Evolutionary conservation across 1,140 invertebrate genomes (phyloP), one percentile per base, ranked within the genome.

Genomic region (Meloidogyne exigua): DNA sequence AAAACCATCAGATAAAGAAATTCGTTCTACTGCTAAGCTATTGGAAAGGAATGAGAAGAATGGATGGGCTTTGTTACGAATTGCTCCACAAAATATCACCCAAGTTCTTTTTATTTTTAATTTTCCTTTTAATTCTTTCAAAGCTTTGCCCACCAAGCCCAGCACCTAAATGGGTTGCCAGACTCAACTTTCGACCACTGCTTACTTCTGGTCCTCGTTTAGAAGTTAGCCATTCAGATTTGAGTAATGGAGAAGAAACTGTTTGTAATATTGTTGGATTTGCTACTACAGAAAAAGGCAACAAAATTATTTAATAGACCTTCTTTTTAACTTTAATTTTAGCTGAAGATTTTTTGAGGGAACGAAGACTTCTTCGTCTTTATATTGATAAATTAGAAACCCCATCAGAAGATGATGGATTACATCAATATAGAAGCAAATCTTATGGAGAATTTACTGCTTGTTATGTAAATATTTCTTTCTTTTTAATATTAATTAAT

Each of bases 251-350:
- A n/a, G 15, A 44, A 25, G 28, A 28, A 36, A 13, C 57, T 36
- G 39, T 23, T 28, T 77, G 76, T 68, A 42, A 49, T 76, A 21
- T 77, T 28, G 26, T 78, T 62, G 76, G 76, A 26, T 77, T 77
- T 62, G 39, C 39, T 36, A 77, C 75, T 26, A 66, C 70, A 39
- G 76, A 78, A 23, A 79, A 77, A 64, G 72, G 76, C 72, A 21
- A 12, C 1, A 71, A 26, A 15, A 26, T 39, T 21, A 1, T 23
- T 5, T 23, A 32, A 11, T 25, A 36, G 10, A 23, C 25, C 9
- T 68, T 15, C n/a, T 44, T 18, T 23, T 21, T n/a, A n/a, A n/a
- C 12, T 23, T 66, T 44, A 7, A 4, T 63, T 75, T 75, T 64
- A 75, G 74, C 74, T 15, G 49, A 57, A 18, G 74, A 75, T 36